Evolutionary conservation across 2,113 vertebrate genomes (phyloP).

Genomic region (Chauna torquata): DNA sequence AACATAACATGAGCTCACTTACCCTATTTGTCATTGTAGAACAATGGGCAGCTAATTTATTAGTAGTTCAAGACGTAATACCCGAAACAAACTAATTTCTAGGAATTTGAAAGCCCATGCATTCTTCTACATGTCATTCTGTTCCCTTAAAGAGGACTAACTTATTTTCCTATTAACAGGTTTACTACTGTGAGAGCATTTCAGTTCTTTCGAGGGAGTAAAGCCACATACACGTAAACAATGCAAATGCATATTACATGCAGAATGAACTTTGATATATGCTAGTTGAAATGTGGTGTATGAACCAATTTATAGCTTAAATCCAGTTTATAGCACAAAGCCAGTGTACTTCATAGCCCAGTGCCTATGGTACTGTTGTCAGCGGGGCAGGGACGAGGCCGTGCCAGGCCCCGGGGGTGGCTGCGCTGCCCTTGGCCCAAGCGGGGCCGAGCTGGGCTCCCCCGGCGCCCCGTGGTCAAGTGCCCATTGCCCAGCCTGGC

Average conservation of each 20-base stretch:
- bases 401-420: rapidly evolving
- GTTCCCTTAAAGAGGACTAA: not conserved
- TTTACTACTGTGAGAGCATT: not conserved
- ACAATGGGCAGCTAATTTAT: not conserved
- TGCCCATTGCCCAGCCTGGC: not conserved
- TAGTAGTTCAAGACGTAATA: not conserved
- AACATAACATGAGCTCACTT: not conserved
- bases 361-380: not conserved
- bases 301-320: not conserved
- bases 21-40: not conserved
- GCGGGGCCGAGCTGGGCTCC: not conserved
- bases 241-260: not conserved
- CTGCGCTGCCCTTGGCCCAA: not conserved
- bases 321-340: not conserved
- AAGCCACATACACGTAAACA: not conserved
- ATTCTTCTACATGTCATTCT: not conserved
- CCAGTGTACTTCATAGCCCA: not conserved
- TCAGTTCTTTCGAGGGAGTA: not conserved
- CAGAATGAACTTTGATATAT: not conserved
- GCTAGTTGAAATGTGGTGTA: not conserved
- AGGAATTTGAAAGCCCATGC: not conserved
- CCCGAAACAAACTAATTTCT: not conserved
- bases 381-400: rapidly evolving
- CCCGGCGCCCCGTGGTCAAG: rapidly evolving
- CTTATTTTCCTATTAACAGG: not conserved